Conservation (phyloP, 2,113 vertebrate species). For the Chelonoidis abingdonii region DNA sequence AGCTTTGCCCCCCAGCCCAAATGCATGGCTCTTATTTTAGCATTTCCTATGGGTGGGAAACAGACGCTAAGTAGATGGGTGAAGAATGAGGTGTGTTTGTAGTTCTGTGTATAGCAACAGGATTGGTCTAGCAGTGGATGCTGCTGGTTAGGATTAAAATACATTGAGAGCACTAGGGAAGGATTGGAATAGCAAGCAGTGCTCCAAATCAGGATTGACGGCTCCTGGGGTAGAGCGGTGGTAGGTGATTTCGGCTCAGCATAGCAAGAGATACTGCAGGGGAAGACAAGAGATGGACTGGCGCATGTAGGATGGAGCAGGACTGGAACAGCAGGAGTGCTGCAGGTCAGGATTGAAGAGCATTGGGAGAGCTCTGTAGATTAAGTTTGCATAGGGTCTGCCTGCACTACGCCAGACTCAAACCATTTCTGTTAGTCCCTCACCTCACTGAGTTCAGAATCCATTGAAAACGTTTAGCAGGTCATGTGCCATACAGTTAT, state of each 20-base stretch:
- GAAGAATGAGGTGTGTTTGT: not conserved
- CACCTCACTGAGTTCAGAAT: not conserved
- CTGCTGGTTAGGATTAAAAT: not conserved
- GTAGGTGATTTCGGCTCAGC: too few species aligned
- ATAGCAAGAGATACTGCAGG: not conserved
- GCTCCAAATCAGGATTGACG: not conserved
- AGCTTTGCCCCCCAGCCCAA: not conserved
- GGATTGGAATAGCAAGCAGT: not conserved
- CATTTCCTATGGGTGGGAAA: not conserved
- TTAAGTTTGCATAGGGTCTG: not conserved
- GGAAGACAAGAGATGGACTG: not conserved
- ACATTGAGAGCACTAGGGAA: not conserved
- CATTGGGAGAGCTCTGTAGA: not conserved
- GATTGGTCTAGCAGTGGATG: accelerated
- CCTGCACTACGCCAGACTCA: not conserved
- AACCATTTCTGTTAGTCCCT: not conserved
- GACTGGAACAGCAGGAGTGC: not conserved
- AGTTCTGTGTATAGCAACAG: not conserved
- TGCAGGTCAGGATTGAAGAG: not conserved
- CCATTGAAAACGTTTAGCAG: not conserved
- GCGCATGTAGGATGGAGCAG: not conserved
- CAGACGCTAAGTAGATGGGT: not conserved
- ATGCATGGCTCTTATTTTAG: not conserved
- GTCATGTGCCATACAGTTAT: too few species aligned
- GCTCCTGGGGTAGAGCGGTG: accelerated